Base-by-base conservation (phyloP, 2,888 invertebrate genomes). In the Trissolcus japonicus region DNA sequence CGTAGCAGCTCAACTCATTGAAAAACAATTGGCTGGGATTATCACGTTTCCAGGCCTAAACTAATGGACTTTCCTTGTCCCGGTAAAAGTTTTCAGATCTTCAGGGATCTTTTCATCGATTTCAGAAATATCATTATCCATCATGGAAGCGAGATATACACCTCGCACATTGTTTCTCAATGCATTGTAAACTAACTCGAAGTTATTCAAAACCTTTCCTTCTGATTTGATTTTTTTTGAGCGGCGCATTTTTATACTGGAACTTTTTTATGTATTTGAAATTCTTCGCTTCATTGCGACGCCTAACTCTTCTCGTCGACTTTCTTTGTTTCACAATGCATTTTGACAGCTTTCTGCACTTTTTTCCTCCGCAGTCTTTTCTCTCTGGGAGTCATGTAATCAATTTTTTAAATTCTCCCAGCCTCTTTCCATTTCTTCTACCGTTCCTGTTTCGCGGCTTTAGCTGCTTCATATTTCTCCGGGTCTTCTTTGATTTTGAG, bases 211-310 rank as follows among this genome's bases (percentile, higher is more conserved):
- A 29, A 62, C 71, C 6, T 40, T 57, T 14, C 62, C 62, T 48
- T 57, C 43, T n/a, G n/a, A n/a, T 55, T 17, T 43, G 21, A 4
- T 14, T n/a, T n/a, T n/a, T n/a, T n/a, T n/a, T n/a, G n/a, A n/a
- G 6, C 25, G 65, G 17, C n/a, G n/a, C n/a, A n/a, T n/a, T n/a
- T n/a, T n/a, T n/a, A n/a, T n/a, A n/a, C n/a, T 56, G 54, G 11
- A 17, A 11, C 46, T 67, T 51, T 13, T 74, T 74, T 43, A 61
- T 67, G 13, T 75, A 63, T 75, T 68, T 68, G n/a, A 13, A 19
- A 21, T 54, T 55, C 54, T 63, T 43, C 16, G 54, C 6, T 43
- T 50, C 9, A 29, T 66, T 50, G 46, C 13, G 4, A 35, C 29
- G 46, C 40, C 51, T 35, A 11, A 13, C n/a, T 17, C 4, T 61